Base-by-base conservation (phyloP, 2,888 invertebrate species). In the Scaptomyza parva region DNA sequence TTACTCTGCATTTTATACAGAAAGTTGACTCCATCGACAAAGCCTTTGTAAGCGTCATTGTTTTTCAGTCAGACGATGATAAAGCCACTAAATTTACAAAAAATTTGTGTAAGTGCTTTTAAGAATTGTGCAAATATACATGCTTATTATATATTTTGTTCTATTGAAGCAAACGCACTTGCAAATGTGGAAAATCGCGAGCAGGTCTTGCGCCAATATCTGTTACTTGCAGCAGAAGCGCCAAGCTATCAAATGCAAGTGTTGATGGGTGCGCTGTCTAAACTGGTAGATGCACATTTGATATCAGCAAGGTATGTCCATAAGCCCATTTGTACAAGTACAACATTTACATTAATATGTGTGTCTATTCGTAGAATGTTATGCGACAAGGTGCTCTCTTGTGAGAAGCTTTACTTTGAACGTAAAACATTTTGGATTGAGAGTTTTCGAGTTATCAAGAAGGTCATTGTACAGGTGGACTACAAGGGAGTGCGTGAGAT, bases 401-500 rank as follows among this genome's bases (percentile, higher is more conserved):
- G 95, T 90, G 97, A 98, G 57, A 96, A 96, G 88, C 92, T 99
- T n/a, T 93, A 94, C 4, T 96, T 96, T 89, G 94, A 95, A 73
- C 95, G 97, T 90, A 94, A 95, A 73, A 95, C 96, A 74, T 97
- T 97, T 91, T 99, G 98, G 98, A 95, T 96, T 51, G 95, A 96
- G 91, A 95, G 96, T 88, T 98, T 99, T 90, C 94, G 94, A 76
- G 92, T 98, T 4, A 95, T 99, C 54, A 94, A 96, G 77, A 95
- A 95, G 90, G 95, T 98, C 41, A 96, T 99, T 84, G 96, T 96
- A 37, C 96, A 96, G 60, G 98, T 98, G 1, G 98, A 98, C 91
- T 99, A 99, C 90, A 99, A 99, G 92, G 98, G 97, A 14, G 97
- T 97, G 0, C 92, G 97, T 76, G 97, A 97, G 93, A 96, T 97